Base-by-base conservation (phyloP, 2,888 invertebrate species). In the Drosophila trichaetosa region DNA sequence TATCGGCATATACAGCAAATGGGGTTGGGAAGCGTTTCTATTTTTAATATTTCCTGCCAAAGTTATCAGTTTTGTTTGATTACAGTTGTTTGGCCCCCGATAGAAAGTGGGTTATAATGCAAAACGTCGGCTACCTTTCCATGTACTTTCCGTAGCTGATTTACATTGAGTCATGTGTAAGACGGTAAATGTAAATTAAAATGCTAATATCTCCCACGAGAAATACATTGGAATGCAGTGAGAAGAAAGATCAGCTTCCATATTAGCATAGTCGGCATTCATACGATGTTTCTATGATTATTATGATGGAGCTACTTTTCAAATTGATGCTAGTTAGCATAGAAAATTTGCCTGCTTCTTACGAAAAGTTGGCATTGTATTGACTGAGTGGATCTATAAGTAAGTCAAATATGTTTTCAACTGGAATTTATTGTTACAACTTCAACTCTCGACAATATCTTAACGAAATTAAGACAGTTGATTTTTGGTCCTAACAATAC, bases 151-250 rank as follows among this genome's bases (percentile, higher is more conserved):
- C 71, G 76, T 52, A 31, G 46, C 76, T 76, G 68, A 79, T 79
- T 82, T 79, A 73, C 79, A 82, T 81, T 69, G 73, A 79, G 73
- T 73, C 79, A 79, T 73, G 80, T 79, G 80, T 75, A 68, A 56
- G 65, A 75, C 72, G 66, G 73, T 69, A 79, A 79, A 81, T 75
- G 63, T 62, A 72, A 76, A 76, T 76, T 58, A 65, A 76, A 80
- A 82, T 82, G 76, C 73, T 76, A 76, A 81, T 81, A 69, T 65
- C 72, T 62, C 29, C 49, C 79, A 73, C 62, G 74, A 57, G 66
- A 67, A 48, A 36, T 31, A 10, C 21, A 29, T 54, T n/a, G 24
- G 49, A 58, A 64, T 61, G 49, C 60, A 65, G 40, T 53, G 56
- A 40, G 36, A 48, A 53, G 18, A 27, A 52, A 38, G 42, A 52